Evolutionary conservation across 2,797 vertebrate species (phyloP).

Genomic region (Sebastolobus altivelis): DNA sequence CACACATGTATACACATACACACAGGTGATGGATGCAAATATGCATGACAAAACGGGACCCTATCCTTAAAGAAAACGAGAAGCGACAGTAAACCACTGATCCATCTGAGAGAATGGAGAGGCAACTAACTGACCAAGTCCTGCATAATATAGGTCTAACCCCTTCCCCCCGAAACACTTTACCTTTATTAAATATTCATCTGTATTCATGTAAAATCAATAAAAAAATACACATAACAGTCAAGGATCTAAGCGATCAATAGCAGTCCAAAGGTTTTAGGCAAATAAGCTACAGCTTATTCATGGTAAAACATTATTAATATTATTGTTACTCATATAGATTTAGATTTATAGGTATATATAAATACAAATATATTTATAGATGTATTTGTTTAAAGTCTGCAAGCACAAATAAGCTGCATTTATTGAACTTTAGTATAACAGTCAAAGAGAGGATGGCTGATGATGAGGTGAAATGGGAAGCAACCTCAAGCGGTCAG

Average conservation of each 20-base stretch:
- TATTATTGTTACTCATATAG: slow-evolving; percentile 90
- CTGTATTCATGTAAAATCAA: slow-evolving; percentile 90
- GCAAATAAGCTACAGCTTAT: slow-evolving; percentile 93
- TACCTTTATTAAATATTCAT: slow-evolving; percentile 88
- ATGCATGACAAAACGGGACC: slow-evolving; percentile 81
- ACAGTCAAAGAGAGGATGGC: slow-evolving; percentile 91
- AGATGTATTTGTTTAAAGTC: slow-evolving; percentile 88
- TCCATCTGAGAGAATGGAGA: slow-evolving; percentile 85
- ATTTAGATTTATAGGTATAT: slow-evolving; percentile 87
- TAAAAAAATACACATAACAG: slow-evolving; percentile 91
- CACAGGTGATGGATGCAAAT: slow-evolving; percentile 77
- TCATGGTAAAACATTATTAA: slow-evolving; percentile 89
- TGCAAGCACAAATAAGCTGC: slow-evolving; percentile 93
- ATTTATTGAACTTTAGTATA: slow-evolving; percentile 90
- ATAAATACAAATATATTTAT: slow-evolving; percentile 87
- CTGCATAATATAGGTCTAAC: slow-evolving; percentile 87
- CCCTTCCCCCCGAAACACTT: slow-evolving; percentile 79
- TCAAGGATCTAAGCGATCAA: slow-evolving; percentile 90
- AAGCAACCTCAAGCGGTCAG: slow-evolving; percentile 84
- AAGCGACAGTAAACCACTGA: slow-evolving; percentile 79
- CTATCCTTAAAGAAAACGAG: slow-evolving; percentile 76
- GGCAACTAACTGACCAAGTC: slow-evolving; percentile 88
- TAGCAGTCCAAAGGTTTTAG: slow-evolving; percentile 91
- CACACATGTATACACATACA: slow-evolving; percentile 18
- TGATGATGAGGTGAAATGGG: slow-evolving; percentile 87